A percentile compares a stretch with the other conserved stretches of the same genome.
These are phyloP conservation scores for Eutrigla gurnardus DNA, from an alignment of 2,797 vertebrate species.

Conservation along the genomic window DNA sequence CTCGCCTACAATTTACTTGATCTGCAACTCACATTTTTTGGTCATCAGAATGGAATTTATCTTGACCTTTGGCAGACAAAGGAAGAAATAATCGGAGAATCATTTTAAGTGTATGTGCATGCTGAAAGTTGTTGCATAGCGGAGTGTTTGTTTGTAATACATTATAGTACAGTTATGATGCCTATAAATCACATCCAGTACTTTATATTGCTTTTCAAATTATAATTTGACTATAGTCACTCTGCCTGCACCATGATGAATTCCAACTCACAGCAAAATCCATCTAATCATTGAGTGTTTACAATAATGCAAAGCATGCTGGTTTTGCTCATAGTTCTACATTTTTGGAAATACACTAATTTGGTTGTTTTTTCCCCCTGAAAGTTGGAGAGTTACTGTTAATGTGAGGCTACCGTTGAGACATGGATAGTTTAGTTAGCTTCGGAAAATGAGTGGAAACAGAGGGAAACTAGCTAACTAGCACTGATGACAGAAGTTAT, in stretches of 20 bases:
- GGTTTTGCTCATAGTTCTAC: conserved; percentile 9
- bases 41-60: conserved; percentile 23
- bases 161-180: no score
- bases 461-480: neutral
- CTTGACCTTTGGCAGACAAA: conserved; percentile 8
- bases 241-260: conserved; percentile 9
- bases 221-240: neutral
- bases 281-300: conserved; percentile 19
- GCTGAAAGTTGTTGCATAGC: neutral
- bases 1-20: conserved; percentile 15
- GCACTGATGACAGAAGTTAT: neutral
- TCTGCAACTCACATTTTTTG: conserved; percentile 15
- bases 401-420: neutral
- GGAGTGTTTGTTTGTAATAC: no score
- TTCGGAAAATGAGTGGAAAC: neutral
- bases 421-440: neutral
- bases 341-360: conserved; percentile 6
- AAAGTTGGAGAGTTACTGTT: neutral
- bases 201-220: neutral
- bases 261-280: conserved; percentile 11
- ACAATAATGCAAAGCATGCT: neutral
- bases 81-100: neutral
- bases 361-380: neutral
- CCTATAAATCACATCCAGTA: no score
- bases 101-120: neutral